These are phyloP conservation scores for Heteronetta atricapilla DNA, from an alignment of 2,113 vertebrate species.

Conservation along the genomic window DNA sequence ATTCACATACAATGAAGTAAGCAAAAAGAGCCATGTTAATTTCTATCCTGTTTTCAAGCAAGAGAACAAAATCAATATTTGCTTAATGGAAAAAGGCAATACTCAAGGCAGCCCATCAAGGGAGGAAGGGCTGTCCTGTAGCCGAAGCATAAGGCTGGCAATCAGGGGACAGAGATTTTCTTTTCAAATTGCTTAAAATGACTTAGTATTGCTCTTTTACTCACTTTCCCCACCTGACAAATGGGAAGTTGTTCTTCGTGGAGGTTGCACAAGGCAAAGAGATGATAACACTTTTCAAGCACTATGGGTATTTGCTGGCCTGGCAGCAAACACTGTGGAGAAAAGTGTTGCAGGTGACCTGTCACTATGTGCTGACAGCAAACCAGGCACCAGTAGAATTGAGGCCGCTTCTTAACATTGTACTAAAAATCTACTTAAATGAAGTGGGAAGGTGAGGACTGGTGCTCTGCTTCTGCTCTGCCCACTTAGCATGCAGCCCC, in stretches of 20 bases:
- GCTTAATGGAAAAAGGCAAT: conserved; percentile 69
- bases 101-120: neutral
- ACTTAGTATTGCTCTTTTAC: neutral
- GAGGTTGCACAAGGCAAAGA: neutral
- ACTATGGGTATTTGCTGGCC: neutral
- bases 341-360: neutral
- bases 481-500: neutral
- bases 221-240: neutral
- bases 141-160: neutral
- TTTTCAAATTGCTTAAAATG: neutral
- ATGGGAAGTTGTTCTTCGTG: neutral
- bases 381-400: neutral
- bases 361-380: neutral
- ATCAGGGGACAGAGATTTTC: neutral
- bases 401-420: neutral
- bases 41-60: conserved; percentile 50
- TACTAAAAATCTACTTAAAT: conserved; percentile 27
- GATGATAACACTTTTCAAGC: neutral
- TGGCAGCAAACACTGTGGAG: neutral
- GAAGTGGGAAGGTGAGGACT: neutral
- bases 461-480: neutral
- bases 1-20: conserved; percentile 46
- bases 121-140: neutral
- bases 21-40: conserved; percentile 47
- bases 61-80: conserved; percentile 70